A percentile compares a stretch with the other conserved stretches of the same genome.
Conservation (phyloP, 2,113 vertebrate genomes). For the Gavia stellata region DNA sequence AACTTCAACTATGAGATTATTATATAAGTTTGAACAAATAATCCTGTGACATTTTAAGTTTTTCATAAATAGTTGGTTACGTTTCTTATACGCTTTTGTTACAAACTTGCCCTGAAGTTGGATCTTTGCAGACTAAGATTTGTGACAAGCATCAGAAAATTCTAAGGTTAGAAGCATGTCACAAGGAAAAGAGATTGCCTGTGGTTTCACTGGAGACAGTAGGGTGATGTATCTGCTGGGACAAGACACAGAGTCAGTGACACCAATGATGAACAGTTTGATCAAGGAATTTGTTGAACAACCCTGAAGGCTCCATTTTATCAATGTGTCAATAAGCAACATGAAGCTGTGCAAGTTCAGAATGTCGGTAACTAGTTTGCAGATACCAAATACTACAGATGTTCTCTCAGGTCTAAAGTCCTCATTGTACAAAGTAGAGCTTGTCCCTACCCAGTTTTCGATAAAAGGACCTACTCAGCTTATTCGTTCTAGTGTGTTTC, state of each 20-base stretch:
- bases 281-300: not conserved
- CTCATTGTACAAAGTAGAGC: not conserved
- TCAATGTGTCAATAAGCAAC: not conserved
- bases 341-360: not conserved
- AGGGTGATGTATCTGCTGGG: not conserved
- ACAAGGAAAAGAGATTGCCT: not conserved
- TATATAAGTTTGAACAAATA: not conserved
- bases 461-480: not conserved
- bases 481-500: fast-evolving
- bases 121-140: not conserved
- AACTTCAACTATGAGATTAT: not conserved
- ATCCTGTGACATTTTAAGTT: not conserved
- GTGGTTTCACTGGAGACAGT: not conserved
- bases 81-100: not conserved
- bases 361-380: not conserved
- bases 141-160: not conserved
- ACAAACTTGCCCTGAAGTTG: not conserved
- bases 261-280: not conserved
- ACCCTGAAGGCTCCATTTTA: not conserved
- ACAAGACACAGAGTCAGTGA: not conserved
- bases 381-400: not conserved
- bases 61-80: not conserved
- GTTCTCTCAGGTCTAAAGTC: not conserved
- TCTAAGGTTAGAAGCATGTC: not conserved
- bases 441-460: not conserved